phyloP scores from a whole-genome alignment of 2,113 vertebrate species.

The Triplophysa dalaica region DNA sequence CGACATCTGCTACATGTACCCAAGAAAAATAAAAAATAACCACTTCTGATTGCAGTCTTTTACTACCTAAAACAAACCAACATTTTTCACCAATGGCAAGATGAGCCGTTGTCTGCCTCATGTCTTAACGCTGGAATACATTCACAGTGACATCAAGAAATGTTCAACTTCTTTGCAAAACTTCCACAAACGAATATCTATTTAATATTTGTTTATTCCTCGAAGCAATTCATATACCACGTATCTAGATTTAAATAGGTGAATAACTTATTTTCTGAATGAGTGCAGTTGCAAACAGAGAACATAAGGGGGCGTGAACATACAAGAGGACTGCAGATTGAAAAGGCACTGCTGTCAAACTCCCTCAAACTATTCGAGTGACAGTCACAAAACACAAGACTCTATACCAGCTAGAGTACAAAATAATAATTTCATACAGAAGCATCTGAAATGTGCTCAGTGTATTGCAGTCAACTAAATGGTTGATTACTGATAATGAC shows the following conservation, averaged over 20 bases:
- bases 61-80: conserved; percentile 16
- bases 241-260: background rate
- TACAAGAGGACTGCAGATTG: conserved; percentile 40
- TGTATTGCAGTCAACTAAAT: background rate
- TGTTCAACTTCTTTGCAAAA: background rate
- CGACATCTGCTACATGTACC: background rate
- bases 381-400: conserved; percentile 29
- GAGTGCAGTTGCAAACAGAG: conserved; percentile 30
- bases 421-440: background rate
- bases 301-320: conserved; percentile 65
- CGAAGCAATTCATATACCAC: background rate
- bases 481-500: background rate
- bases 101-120: conserved; percentile 39
- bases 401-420: conserved; percentile 28
- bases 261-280: conserved; percentile 14
- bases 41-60: background rate
- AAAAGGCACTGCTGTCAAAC: conserved; percentile 56
- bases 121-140: conserved; percentile 40
- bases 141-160: conserved; percentile 30
- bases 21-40: background rate
- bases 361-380: conserved; percentile 38
- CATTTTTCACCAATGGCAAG: conserved; percentile 36
- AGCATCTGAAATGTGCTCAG: background rate
- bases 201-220: no score
- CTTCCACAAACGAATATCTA: no score